Evolutionary conservation across 2,113 vertebrate species (phyloP).

Genomic region (Picathartes gymnocephalus): DNA sequence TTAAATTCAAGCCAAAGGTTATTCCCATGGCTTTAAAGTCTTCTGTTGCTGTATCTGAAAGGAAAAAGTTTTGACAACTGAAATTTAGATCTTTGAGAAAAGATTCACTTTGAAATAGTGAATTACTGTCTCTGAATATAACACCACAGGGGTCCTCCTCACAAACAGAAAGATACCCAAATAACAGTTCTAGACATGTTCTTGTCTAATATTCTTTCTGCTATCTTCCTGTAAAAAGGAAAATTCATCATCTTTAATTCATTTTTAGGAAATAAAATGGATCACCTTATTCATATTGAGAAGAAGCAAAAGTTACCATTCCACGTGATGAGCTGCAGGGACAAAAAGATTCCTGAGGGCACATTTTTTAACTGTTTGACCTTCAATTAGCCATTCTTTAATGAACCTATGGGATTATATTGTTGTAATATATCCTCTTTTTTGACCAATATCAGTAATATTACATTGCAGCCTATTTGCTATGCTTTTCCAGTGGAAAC

Average conservation of each 20-base stretch:
- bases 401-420: not conserved
- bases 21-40: not conserved
- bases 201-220: not conserved
- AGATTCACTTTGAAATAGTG: conserved; percentile 23
- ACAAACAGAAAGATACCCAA: not conserved
- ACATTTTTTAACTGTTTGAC: not conserved
- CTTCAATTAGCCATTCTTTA: not conserved
- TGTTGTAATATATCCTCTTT: not conserved
- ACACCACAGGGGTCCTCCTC: not conserved
- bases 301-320: not conserved
- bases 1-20: conserved; percentile 40
- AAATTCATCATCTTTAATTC: not conserved
- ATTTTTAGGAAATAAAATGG: conserved; percentile 1
- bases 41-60: not conserved
- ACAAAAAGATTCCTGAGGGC: not conserved
- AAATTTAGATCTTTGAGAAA: conserved; percentile 27
- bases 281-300: not conserved
- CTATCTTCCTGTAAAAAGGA: not conserved
- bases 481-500: not conserved
- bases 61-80: conserved; percentile 30
- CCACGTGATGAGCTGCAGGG: not conserved
- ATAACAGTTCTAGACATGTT: not conserved
- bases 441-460: not conserved
- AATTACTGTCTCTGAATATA: conserved; percentile 19
- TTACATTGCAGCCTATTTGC: not conserved